These are phyloP conservation scores for Sebastes hubbsi DNA, from an alignment of 2,797 vertebrate genomes.

Conservation along the genomic window DNA sequence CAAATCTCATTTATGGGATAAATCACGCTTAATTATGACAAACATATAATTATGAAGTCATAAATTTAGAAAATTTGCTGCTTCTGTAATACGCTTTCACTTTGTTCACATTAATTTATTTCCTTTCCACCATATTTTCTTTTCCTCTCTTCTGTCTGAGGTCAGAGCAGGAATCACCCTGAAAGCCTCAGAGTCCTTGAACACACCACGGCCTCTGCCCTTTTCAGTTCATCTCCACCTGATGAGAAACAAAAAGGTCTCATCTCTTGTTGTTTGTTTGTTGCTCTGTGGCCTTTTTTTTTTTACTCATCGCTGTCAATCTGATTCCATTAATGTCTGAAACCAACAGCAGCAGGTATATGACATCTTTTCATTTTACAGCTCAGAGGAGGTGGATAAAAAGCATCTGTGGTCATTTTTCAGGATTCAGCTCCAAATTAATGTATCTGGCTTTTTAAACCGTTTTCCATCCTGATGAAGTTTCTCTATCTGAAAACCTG, in stretches of 20 bases:
- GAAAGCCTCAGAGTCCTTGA: slow-evolving; percentile 20
- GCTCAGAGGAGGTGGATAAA: not conserved
- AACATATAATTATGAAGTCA: not conserved
- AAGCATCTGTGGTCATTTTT: not conserved
- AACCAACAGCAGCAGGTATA: not conserved
- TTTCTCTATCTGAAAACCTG: not conserved
- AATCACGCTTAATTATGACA: not conserved
- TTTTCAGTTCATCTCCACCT: slow-evolving; percentile 15
- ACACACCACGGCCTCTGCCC: slow-evolving; percentile 17
- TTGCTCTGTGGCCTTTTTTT: not conserved
- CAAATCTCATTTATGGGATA: not conserved
- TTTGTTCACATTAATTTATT: not conserved
- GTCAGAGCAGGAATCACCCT: not conserved
- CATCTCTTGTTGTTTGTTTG: not conserved
- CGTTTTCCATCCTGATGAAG: not conserved
- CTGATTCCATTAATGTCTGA: not conserved
- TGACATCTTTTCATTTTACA: not conserved
- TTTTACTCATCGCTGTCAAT: not conserved
- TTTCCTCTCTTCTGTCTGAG: not conserved
- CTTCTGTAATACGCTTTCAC: not conserved
- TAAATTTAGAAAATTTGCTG: not conserved
- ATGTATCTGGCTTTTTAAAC: not conserved
- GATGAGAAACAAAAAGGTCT: slow-evolving; percentile 32
- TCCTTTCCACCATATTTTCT: not conserved
- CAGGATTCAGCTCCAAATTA: not conserved